These are phyloP conservation scores for Agriopis aurantiaria DNA, from an alignment of 2,888 invertebrate genomes.

Conservation along the genomic window DNA sequence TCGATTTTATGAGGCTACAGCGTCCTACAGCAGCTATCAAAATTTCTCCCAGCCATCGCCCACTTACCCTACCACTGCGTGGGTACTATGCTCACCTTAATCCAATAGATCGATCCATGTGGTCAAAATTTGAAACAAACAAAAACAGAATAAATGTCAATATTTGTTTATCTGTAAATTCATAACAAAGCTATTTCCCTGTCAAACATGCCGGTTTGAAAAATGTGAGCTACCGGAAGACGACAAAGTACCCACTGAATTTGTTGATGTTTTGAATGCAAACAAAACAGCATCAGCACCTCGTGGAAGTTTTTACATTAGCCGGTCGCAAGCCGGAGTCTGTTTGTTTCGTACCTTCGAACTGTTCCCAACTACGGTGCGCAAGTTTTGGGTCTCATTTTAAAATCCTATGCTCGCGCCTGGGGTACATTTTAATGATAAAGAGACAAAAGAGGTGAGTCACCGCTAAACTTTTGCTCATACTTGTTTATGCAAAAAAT, in stretches of 20 bases:
- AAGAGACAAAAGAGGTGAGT: slow-evolving; percentile 77
- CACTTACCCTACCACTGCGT: too few relatives aligned
- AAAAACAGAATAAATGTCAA: neutral
- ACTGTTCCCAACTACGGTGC: slow-evolving; percentile 65
- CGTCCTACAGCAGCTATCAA: too few relatives aligned
- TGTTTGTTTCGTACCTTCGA: slow-evolving; percentile 76
- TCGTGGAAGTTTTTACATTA: slow-evolving; percentile 81
- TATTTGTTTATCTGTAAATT: neutral
- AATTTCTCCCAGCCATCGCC: too few relatives aligned
- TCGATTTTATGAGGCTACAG: too few relatives aligned
- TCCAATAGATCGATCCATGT: too few relatives aligned
- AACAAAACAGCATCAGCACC: slow-evolving; percentile 69
- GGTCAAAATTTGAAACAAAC: too few relatives aligned
- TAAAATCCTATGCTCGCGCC: slow-evolving; percentile 69
- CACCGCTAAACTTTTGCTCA: slow-evolving; percentile 65
- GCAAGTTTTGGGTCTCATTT: slow-evolving; percentile 79
- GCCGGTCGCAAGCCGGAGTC: slow-evolving; percentile 62
- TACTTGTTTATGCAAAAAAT: slow-evolving; percentile 67
- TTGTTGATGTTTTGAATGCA: slow-evolving; percentile 73
- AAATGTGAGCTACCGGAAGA: slow-evolving; percentile 27
- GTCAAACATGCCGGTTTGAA: slow-evolving; percentile 4
- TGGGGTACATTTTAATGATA: slow-evolving; percentile 77
- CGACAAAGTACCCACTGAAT: slow-evolving; percentile 56
- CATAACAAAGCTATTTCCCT: neutral
- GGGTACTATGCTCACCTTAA: too few relatives aligned